Percentiles rank a stretch among this genome's conserved stretches.
These are phyloP conservation scores for Tachycineta bicolor DNA, from an alignment of 2,113 vertebrate species.

Conservation along the genomic window DNA sequence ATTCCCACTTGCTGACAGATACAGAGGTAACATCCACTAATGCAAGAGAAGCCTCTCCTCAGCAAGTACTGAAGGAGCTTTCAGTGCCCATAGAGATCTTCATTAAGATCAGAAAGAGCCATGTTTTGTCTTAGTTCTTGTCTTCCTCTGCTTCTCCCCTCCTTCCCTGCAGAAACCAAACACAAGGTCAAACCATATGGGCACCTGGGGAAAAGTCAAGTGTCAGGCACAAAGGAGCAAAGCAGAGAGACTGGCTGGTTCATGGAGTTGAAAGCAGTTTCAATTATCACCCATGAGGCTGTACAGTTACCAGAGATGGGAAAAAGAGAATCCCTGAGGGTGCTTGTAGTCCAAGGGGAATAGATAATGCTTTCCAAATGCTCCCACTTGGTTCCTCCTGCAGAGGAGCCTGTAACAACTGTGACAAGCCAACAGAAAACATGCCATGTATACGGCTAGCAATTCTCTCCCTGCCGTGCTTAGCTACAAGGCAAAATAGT, in stretches of 20 bases:
- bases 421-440: constrained; percentile 21
- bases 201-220: constrained; percentile 29
- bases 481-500: constrained; percentile 34
- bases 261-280: background rate
- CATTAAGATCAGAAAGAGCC: background rate
- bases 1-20: background rate
- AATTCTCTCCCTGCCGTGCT: constrained; percentile 10
- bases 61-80: background rate
- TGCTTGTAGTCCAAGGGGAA: background rate
- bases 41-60: background rate
- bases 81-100: background rate
- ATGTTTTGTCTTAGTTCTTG: background rate
- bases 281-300: constrained; percentile 14
- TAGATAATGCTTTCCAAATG: background rate
- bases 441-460: background rate
- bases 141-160: background rate
- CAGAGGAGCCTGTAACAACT: background rate
- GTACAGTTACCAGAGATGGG: background rate
- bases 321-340: constrained; percentile 5
- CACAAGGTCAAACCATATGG: background rate
- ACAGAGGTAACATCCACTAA: background rate
- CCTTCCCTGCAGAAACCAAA: background rate
- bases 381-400: background rate
- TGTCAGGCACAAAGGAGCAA: background rate
- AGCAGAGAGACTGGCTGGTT: background rate